Conservation (phyloP, 30 jellyfish, hydroid and myxozoan species). For the Turritopsis rubra region DNA sequence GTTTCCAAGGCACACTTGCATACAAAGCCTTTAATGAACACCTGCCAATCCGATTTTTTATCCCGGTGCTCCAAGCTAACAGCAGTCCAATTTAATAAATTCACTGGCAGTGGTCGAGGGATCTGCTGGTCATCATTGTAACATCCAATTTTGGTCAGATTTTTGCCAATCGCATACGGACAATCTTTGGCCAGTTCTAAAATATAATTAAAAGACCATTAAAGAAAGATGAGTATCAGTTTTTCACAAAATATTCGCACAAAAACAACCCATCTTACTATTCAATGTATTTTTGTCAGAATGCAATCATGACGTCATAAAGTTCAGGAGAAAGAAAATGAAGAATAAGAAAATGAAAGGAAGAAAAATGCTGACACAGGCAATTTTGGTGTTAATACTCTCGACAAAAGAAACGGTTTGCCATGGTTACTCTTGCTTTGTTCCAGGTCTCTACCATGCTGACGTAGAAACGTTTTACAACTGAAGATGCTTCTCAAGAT, state of each 20-base stretch:
- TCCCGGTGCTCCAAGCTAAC: neutral
- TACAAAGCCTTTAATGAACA: neutral
- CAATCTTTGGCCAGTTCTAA: slow-evolving; percentile 5
- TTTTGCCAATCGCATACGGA: slow-evolving; percentile 13
- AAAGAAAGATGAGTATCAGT: neutral
- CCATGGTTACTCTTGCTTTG: too few relatives aligned
- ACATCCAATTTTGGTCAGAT: slow-evolving; percentile 29
- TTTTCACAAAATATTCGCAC: neutral
- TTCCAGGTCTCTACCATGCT: too few relatives aligned
- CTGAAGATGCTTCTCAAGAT: too few relatives aligned
- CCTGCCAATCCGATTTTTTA: slow-evolving; percentile 4
- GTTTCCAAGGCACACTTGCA: slow-evolving; percentile 30
- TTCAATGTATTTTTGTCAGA: too few relatives aligned
- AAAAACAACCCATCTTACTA: neutral
- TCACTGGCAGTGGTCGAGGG: slow-evolving; percentile 33
- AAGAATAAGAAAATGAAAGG: too few relatives aligned
- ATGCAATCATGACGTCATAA: too few relatives aligned
- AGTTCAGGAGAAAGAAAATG: too few relatives aligned
- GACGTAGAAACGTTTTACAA: too few relatives aligned
- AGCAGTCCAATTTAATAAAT: neutral
- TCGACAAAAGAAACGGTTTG: too few relatives aligned
- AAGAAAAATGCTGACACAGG: too few relatives aligned
- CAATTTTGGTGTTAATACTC: too few relatives aligned
- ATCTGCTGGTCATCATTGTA: slow-evolving; percentile 25
- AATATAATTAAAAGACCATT: neutral